A percentile compares a stretch with the other conserved stretches of the same genome.
These are phyloP conservation scores for Hypolimnas misippus DNA, from an alignment of 2,888 invertebrate species.

Conservation along the genomic window DNA sequence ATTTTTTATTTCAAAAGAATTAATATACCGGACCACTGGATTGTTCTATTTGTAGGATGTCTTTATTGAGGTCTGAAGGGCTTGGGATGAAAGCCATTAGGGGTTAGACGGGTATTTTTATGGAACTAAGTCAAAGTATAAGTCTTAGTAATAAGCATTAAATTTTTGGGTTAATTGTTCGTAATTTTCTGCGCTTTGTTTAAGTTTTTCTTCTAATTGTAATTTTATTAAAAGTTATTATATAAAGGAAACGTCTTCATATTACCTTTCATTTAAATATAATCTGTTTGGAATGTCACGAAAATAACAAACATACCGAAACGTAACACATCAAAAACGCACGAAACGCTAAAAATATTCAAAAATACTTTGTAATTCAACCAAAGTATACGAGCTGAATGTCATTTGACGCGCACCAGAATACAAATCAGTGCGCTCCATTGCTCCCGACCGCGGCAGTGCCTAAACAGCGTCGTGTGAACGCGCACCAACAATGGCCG, in stretches of 20 bases:
- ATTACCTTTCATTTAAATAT: too few species aligned
- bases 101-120: not conserved
- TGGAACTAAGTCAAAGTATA: not conserved
- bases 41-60: conserved; percentile 4
- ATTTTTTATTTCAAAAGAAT: conserved; percentile 13
- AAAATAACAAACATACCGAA: not conserved
- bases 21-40: conserved; percentile 8
- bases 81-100: not conserved
- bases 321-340: not conserved
- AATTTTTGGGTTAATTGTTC: not conserved
- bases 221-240: not conserved
- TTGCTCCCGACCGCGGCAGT: conserved; percentile 5
- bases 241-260: too few species aligned
- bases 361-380: conserved; percentile 8
- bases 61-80: conserved; percentile 3
- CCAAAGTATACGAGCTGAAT: conserved; percentile 2
- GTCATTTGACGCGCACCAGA: conserved; percentile 18
- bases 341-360: conserved; percentile 3
- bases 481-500: conserved; percentile 18
- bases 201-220: not conserved
- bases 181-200: not conserved
- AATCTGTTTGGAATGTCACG: too few species aligned
- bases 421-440: conserved; percentile 21
- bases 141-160: not conserved
- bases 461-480: conserved; percentile 8